Base-by-base conservation (phyloP, 1,140 invertebrate species). In the Philopotamus ludificatus region DNA sequence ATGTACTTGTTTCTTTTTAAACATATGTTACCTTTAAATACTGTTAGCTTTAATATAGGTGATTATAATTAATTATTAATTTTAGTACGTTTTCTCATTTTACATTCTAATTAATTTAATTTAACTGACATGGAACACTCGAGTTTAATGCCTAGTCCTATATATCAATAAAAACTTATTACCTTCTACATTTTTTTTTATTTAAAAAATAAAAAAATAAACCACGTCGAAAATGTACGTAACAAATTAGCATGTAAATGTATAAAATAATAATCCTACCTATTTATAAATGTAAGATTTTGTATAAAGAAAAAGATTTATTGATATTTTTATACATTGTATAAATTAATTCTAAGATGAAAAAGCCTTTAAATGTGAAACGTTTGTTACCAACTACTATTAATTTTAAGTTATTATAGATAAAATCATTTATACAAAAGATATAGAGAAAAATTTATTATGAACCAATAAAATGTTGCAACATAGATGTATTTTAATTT, bases 311-410 rank as follows among this genome's bases (percentile, higher is more conserved):
- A 54, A 47, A 60, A 57, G 26, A 54, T 59, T 63, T 65, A 44
- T 63, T 57, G 49, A 44, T 70, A 65, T 67, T 65, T 70, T 57
- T 62, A 62, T 67, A 67, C 64, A 45, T 67, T 67, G 61, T 67
- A 63, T 70, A 67, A 67, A 67, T 53, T n/a, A n/a, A n/a, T n/a
- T n/a, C 64, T 70, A 70, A 70, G 68, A 65, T 70, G n/a, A n/a
- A 44, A 60, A 47, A 63, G 68, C 68, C 68, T 70, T 70, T 54
- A 70, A 66, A 66, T 66, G 68, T 66, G 68, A 70, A 70, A 70
- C 68, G 68, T 67, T 70, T 65, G 68, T 70, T 70, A 70, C 68
- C 68, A 67, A 67, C 65, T 70, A 70, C 68, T 70, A 70, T 70
- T 70, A 70, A 58, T 60, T 51, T 64, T 67, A 70, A 67, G 64